phyloP scores from a whole-genome alignment of 1,140 invertebrate genomes.

The Eupristina koningsbergeri region DNA sequence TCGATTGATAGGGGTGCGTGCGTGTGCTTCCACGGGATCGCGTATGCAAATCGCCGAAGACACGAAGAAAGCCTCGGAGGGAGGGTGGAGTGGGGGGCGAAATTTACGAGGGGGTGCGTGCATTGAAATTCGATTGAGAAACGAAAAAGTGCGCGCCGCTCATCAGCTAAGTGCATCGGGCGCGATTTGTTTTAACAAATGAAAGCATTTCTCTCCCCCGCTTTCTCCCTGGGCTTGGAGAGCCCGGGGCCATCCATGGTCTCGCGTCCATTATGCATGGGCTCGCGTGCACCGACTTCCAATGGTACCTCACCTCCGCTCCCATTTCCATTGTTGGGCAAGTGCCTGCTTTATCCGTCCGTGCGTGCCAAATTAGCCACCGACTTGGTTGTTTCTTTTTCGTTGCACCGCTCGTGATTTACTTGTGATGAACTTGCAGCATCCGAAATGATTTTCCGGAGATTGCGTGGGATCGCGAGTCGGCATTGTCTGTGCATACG shows the following conservation, averaged over 20 bases:
- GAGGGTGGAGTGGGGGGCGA: not conserved
- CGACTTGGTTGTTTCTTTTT: not conserved
- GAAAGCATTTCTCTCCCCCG: too few relatives aligned
- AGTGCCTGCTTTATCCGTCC: not conserved
- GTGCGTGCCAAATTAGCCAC: constrained; percentile 7
- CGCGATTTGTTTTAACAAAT: constrained; percentile 61
- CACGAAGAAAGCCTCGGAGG: not conserved
- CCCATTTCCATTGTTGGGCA: not conserved
- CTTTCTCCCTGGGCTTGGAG: constrained; percentile 55
- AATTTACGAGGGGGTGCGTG: constrained; percentile 9
- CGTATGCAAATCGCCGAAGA: not conserved
- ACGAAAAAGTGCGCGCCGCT: constrained; percentile 48
- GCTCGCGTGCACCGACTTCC: constrained; percentile 37
- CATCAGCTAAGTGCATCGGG: constrained; percentile 63
- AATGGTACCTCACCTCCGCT: too few relatives aligned
- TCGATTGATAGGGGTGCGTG: not conserved
- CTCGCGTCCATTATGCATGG: constrained; percentile 52
- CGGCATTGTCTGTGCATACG: not conserved
- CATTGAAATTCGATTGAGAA: constrained; percentile 56
- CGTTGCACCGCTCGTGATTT: not conserved
- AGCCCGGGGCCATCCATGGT: not conserved
- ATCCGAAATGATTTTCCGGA: not conserved
- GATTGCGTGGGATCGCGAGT: not conserved
- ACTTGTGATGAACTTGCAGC: not conserved
- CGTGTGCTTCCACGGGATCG: too few relatives aligned